Base-by-base conservation (phyloP, 2,797 vertebrate species). In the Xenops minutus region DNA sequence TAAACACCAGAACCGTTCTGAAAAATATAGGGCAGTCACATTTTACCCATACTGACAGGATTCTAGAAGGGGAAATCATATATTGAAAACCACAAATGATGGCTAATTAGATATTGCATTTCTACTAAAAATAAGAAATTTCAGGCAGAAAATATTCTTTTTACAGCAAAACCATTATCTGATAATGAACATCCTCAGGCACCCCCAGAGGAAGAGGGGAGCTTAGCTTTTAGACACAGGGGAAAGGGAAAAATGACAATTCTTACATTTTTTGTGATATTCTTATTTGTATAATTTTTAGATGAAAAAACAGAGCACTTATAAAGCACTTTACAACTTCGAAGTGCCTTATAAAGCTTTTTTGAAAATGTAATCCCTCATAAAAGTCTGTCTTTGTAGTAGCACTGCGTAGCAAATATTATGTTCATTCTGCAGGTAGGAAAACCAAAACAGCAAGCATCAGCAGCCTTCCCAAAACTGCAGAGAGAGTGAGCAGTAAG, bases 291-390 rank as follows among this genome's bases (percentile, higher is more conserved):
- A 56, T 85, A 59, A 87, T 76, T 92, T 93, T 94, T 92, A 26
- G 85, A 97, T 93, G 86, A 93, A 92, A 95, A 26, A 80, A 43
- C 34, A 76, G 41, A 93, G 86, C 88, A 95, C 88, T 96, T 95
- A 95, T 39, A 67, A 95, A 94, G 92, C 86, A 95, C 84, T 96
- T 92, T 93, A 27, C 43, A 69, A 74, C 55, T 96, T 74, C 59
- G 26, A 87, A 94, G 72, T 85, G 78, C 68, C 76, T 85, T 93
- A 76, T 48, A 87, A 92, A 89, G 67, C 61, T 68, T 92, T 92
- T 67, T 44, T 12, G 12, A 52, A 81, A 88, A 64, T 41, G 22
- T 32, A 93, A 80, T 61, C 34, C 46, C 83, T 93, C 59, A 71
- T 67, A 64, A 80, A 71, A 88, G 16, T 81, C 76, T 66, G 32